Evolutionary conservation across 2,113 vertebrate species (phyloP).

Genomic region (Grallaria varia): DNA sequence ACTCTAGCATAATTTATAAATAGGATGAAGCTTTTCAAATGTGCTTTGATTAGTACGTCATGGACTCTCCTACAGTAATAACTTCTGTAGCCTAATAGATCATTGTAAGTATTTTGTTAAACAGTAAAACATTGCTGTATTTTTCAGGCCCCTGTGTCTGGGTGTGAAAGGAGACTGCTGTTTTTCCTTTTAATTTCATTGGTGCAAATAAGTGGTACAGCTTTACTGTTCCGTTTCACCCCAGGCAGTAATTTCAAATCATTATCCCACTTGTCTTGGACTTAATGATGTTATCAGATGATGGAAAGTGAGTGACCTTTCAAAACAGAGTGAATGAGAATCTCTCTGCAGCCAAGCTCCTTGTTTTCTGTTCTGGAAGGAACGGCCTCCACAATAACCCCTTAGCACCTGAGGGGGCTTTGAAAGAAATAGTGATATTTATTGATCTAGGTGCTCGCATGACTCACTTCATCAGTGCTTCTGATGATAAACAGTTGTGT

Average conservation of each 20-base stretch:
- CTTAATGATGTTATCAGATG: not conserved
- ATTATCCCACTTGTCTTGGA: not conserved
- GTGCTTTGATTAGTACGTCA: not conserved
- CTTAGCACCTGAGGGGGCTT: fast-evolving
- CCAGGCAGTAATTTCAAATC: conserved; percentile 16
- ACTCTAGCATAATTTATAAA: not conserved
- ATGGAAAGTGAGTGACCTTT: conserved; percentile 32
- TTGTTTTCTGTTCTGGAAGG: not conserved
- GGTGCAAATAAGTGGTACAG: not conserved
- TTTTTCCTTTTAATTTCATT: conserved; percentile 27
- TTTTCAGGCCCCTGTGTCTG: not conserved
- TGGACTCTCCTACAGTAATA: not conserved
- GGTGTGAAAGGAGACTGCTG: not conserved
- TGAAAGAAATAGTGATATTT: not conserved
- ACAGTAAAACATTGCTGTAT: not conserved
- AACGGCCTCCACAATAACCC: not conserved
- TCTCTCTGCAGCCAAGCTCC: not conserved
- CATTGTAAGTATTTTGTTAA: not conserved
- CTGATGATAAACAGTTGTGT: not conserved
- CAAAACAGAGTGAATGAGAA: not conserved
- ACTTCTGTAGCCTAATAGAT: not conserved
- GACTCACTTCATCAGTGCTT: not conserved
- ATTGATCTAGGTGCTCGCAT: not conserved
- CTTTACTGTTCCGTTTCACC: conserved; percentile 31
- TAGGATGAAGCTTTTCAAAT: not conserved